A percentile compares a stretch with the other conserved stretches of the same genome.
Evolutionary conservation across 2,888 invertebrate genomes (phyloP).

Genomic region (Rhyacophila evoluta): DNA sequence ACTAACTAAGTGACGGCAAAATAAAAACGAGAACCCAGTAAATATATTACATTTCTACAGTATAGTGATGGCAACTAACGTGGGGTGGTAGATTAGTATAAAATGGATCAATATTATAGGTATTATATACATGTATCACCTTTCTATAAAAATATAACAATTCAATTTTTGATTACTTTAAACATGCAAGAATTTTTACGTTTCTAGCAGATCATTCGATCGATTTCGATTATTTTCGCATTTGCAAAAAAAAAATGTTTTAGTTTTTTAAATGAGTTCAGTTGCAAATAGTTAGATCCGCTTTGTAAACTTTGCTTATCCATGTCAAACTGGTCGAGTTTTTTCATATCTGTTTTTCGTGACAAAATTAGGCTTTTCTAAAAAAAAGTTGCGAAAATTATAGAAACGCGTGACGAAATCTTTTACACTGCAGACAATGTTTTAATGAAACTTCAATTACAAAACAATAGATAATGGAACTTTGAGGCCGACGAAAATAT

Average conservation of each 20-base stretch:
- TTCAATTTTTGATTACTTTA: not conserved
- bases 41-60: no score
- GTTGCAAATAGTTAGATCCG: constrained; percentile 8
- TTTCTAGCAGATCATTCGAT: not conserved
- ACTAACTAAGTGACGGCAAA: no score
- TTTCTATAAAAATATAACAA: no score
- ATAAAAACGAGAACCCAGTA: no score
- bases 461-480: not conserved
- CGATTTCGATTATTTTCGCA: constrained; percentile 5
- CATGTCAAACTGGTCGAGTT: not conserved
- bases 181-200: not conserved
- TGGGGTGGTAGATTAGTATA: no score
- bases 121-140: no score
- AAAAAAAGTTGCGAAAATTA: constrained; percentile 20
- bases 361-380: constrained; percentile 11
- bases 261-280: not conserved
- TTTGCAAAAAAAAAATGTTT: not conserved
- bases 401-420: constrained; percentile 16
- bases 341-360: constrained; percentile 5
- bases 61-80: no score
- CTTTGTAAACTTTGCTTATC: constrained; percentile 22
- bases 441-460: not conserved
- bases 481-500: not conserved
- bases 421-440: not conserved
- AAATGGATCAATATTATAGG: no score